Evolutionary conservation across 2,888 invertebrate species (phyloP), one percentile per base, ranked within the genome.

Genomic region (Mimas tiliae): DNA sequence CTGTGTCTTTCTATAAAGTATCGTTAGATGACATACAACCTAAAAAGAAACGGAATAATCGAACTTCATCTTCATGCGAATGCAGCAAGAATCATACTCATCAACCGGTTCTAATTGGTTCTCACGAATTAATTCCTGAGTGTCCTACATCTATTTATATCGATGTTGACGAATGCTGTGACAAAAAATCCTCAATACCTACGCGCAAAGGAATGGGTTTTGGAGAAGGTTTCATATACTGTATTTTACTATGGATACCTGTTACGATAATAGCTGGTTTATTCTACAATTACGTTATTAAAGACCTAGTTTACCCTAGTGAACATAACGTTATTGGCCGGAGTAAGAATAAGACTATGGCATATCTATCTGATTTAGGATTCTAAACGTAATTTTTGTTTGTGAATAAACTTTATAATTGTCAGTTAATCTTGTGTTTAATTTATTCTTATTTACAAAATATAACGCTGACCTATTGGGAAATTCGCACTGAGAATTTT

Each of bases 191-290:
- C 11, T n/a, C 19, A 27, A 50, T 42, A n/a, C 21, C 14, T 51
- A 48, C 68, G 21, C 74, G 72, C 55, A 69, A 69, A 76, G 75
- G 77, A 14, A 75, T 87, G 70, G 76, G 80, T 16, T 85, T 83
- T 65, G 76, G 79, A 16, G 81, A 87, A 75, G 87, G 86, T 0
- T 80, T 76, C 63, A 42, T 87, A 1, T 88, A 84, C 70, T 89
- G 90, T 50, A 21, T 86, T 58, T 38, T 88, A 7, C 69, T 90
- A 14, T 88, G 86, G 85, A 83, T 89, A 50, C 88, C 89, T 48
- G 72, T 88, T 2, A 6, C 82, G 16, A 65, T 85, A n/a, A 74
- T 89, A 62, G 66, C 74, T 1, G 74, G 73, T 67, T 71, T 87
- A 1, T 83, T 89, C 19, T 87, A 85, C 48, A 68, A 72, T n/a